Base-by-base conservation (phyloP, 2,888 invertebrate genomes). In the Agrotis ipsilon region DNA sequence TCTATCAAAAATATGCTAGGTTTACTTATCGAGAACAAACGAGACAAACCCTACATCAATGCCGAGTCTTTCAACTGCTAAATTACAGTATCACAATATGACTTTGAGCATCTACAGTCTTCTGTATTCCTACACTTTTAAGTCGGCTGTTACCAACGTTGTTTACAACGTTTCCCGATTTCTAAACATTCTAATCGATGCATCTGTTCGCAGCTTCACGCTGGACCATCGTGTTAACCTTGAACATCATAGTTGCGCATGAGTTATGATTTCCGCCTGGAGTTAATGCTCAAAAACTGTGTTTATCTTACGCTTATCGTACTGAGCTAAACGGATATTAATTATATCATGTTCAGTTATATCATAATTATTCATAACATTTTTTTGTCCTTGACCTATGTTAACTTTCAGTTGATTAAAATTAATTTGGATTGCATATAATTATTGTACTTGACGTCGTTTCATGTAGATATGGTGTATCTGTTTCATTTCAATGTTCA, bases 251-350 rank as follows among this genome's bases (percentile, higher is more conserved):
- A 45, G 18, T 14, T 74, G 9, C 32, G 7, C 58, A 45, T 68
- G 48, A 77, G 39, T 69, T 16, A 77, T 77, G 46, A 14, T 69
- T 59, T 73, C 54, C 59, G 59, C 24, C 18, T 19, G 59, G 48
- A 19, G 43, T 68, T 69, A 24, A 55, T 45, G 32, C 16, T 24
- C n/a, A 45, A 77, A 70, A 45, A 16, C 48, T 45, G 14, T 52
- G 18, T 54, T 54, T 21, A 27, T 2, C 24, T 43, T 9, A 39
- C 14, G 9, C 32, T 54, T 68, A 59, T 76, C 59, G 11, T 9
- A 13, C 43, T 59, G 59, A 18, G 54, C 18, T n/a, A 7, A 45
- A 49, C 19, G 21, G 5, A 45, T 46, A 55, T 49, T 48, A 52
- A 19, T 48, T 48, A 19, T 55, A 27, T n/a, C n/a, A n/a, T 60